Conservation (phyloP, 2,797 vertebrate species). For the Etheostoma perlongum region DNA sequence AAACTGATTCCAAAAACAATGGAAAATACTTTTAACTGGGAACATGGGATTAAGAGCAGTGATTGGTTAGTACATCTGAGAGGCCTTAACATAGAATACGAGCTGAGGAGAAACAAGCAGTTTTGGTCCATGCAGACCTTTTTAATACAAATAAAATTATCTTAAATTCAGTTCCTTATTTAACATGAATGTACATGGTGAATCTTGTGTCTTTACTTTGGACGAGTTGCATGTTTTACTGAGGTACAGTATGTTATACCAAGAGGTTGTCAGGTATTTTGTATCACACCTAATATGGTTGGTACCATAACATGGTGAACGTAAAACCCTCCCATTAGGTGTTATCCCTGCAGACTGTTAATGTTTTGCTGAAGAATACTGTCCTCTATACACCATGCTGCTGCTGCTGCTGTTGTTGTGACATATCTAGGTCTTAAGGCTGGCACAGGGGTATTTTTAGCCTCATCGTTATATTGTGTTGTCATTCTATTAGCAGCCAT, state of each 20-base stretch:
- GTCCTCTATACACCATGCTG: slow-evolving; percentile 38
- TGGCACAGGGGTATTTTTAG: slow-evolving; percentile 73
- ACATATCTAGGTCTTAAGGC: slow-evolving; percentile 77
- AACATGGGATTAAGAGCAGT: background rate
- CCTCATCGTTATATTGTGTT: slow-evolving; percentile 55
- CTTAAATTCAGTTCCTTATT: background rate
- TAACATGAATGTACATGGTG: background rate
- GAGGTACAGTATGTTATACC: background rate
- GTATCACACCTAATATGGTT: background rate
- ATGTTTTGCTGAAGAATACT: slow-evolving; percentile 51
- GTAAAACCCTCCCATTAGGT: slow-evolving; percentile 22
- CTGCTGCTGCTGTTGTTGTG: slow-evolving; percentile 60
- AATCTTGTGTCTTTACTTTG: background rate
- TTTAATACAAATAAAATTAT: background rate
- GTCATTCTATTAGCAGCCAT: slow-evolving; percentile 73
- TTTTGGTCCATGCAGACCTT: background rate
- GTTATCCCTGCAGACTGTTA: slow-evolving; percentile 28
- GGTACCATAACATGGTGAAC: slow-evolving; percentile 12
- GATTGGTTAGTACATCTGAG: background rate
- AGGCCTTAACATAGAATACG: background rate
- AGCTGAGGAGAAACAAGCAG: background rate
- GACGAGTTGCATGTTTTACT: background rate
- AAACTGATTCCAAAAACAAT: background rate
- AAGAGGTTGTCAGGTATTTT: background rate
- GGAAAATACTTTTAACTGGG: slow-evolving; percentile 7